Conservation (phyloP, 2,888 invertebrate genomes). For the Acanthosepion esculentum region DNA sequence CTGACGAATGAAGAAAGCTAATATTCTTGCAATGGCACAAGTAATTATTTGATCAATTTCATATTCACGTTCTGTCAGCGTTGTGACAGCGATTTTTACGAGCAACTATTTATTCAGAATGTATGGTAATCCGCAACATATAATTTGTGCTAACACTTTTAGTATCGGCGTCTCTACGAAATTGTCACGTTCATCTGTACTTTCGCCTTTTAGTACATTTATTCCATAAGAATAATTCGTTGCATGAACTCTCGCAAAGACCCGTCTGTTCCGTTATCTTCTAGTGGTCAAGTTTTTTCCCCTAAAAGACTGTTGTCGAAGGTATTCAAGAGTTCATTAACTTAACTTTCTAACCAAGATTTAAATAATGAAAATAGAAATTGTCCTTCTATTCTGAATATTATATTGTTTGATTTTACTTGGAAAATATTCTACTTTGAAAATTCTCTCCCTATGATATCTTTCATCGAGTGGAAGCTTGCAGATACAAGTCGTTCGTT, state of each 20-base stretch:
- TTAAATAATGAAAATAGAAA: background rate
- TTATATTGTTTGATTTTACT: background rate
- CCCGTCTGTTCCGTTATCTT: background rate
- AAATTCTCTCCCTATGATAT: background rate
- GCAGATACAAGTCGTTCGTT: background rate
- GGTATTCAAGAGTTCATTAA: background rate
- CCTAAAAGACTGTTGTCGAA: background rate
- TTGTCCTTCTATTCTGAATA: background rate
- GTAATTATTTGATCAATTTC: constrained; percentile 23
- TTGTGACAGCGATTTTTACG: background rate
- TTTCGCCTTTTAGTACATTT: background rate
- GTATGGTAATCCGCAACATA: background rate
- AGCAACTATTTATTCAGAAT: background rate
- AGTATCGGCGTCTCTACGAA: background rate
- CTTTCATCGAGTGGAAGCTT: background rate
- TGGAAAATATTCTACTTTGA: background rate
- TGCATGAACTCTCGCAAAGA: background rate
- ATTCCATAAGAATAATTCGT: background rate
- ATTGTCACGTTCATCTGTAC: background rate
- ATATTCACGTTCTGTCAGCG: background rate
- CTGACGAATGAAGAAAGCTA: background rate
- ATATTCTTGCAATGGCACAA: background rate
- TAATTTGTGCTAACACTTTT: constrained; percentile 23
- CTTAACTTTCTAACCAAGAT: background rate
- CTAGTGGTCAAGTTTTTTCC: background rate